Base-by-base conservation (phyloP, 1,140 invertebrate genomes). In the Acromyrmex charruanus region DNA sequence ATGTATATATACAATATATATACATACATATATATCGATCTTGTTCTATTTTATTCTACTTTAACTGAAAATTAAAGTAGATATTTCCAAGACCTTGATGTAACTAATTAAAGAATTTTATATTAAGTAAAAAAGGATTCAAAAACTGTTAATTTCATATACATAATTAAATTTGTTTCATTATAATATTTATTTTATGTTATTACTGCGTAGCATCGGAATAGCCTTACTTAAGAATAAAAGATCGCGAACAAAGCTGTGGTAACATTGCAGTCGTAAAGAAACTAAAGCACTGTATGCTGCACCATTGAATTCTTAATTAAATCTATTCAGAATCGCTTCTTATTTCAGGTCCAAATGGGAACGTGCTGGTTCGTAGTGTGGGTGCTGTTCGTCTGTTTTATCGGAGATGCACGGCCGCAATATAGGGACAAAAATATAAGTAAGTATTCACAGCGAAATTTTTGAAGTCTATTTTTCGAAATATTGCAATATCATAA, bases 401-500 rank as follows among this genome's bases (percentile, higher is more conserved):
- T 93, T 28, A 74, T 79, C 5, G 86, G 87, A 2, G 91, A 90
- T 28, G 88, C 77, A 1, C 51, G 80, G 28, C 74, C 91, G 10
- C 92, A 93, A 66, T 93, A 89, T 75, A 90, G 90, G 35, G 92
- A 93, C 21, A 93, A 93, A 86, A 93, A 93, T 87, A 93, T 92
- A 81, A 92, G 92, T 93, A 65, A 93, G 92, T 93, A 84, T 49
- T 7, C 5, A 39, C 3, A 14, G 10, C 0, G 14, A 69, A 69
- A 81, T 21, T 35, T 31, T 14, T 61, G 9, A 18, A 25, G 9
- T 35, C 21, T 35, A 35, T 28, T 74, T 21, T 49, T 71, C 5
- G 18, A 4, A 25, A 14, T 14, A 0, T 68, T 68, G 6, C 28
- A 39, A 69, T n/a, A 80, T 69, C 31, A 12, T 51, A 31, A 68